Evolutionary conservation across 2,888 invertebrate species (phyloP).

Genomic region (Helobdella robusta): DNA sequence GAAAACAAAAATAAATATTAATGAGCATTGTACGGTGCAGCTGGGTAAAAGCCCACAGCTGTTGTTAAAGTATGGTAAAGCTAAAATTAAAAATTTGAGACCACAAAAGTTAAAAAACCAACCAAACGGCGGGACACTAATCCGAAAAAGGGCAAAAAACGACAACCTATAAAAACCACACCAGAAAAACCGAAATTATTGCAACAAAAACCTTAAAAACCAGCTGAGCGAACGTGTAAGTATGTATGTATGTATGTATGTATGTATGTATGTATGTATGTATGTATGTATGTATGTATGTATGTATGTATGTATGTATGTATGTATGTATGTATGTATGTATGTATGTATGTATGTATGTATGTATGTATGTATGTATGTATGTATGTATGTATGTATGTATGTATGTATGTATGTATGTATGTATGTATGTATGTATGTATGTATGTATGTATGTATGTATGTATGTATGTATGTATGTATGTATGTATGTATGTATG

Average conservation of each 20-base stretch:
- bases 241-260: slow-evolving; percentile 20
- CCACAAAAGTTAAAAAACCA: too few relatives aligned
- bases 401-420: slow-evolving; percentile 15
- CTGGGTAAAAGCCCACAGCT: too few relatives aligned
- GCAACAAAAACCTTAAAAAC: too few relatives aligned
- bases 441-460: slow-evolving; percentile 24
- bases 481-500: slow-evolving; percentile 24
- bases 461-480: slow-evolving; percentile 24
- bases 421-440: slow-evolving; percentile 23
- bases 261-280: slow-evolving; percentile 14
- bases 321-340: slow-evolving; percentile 19
- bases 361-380: slow-evolving; percentile 17
- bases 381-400: slow-evolving; percentile 16
- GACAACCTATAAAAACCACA: too few relatives aligned
- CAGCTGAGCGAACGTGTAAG: too few relatives aligned
- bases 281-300: slow-evolving; percentile 7
- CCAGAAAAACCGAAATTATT: too few relatives aligned
- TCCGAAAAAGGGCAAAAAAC: too few relatives aligned
- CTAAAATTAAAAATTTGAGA: too few relatives aligned
- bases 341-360: slow-evolving; percentile 8
- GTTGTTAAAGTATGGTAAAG: too few relatives aligned
- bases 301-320: slow-evolving; percentile 17
- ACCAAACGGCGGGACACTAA: too few relatives aligned
- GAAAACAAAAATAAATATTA: too few relatives aligned
- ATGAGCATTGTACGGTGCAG: too few relatives aligned